Base-by-base conservation (phyloP, 1,140 invertebrate species). In the Zaprionus davidi region DNA sequence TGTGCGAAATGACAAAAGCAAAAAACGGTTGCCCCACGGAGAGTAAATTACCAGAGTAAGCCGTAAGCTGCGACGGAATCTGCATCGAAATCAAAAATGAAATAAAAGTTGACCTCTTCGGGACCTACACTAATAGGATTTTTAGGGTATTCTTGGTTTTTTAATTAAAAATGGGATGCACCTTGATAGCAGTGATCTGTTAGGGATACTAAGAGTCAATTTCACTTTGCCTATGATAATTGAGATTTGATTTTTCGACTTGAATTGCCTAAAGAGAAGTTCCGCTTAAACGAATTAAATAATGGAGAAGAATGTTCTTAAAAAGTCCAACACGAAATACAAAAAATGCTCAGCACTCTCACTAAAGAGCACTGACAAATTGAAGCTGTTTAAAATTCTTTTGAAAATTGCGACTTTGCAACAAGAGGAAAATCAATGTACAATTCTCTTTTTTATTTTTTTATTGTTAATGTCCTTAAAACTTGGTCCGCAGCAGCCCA, bases 1-100 rank as follows among this genome's bases (percentile, higher is more conserved):
- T 58, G 70, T 72, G 20, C 80, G 70, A 86, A 79, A 86, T 86
- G 76, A 81, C 70, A 81, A 85, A 79, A 65, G 63, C 57, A 71
- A 58, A 51, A 41, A 70, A 72, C 57, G 60, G 71, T 76, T 65
- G 56, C 49, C 60, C 22, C 2, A 20, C 20, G 46, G 46, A 5
- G 20, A 13, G 20, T 51, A 51, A 51, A 51, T 51, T 51, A 34
- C 38, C 46, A 76, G 22, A 31, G 59, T 31, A 64, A 55, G 60
- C 66, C 41, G 34, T 63, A 58, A 31, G 46, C 46, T 51, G 46
- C 46, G 20, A 51, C 20, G 20, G 46, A 51, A 51, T 51, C 11
- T 24, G 20, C 46, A 51, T 44, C n/a, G 57, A 68, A 66, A 66
- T 71, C 41, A 59, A 57, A 62, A 69, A 57, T 63, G 41, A 55